Evolutionary conservation across 2,113 vertebrate species (phyloP).

Genomic region (Pterocles burchelli): DNA sequence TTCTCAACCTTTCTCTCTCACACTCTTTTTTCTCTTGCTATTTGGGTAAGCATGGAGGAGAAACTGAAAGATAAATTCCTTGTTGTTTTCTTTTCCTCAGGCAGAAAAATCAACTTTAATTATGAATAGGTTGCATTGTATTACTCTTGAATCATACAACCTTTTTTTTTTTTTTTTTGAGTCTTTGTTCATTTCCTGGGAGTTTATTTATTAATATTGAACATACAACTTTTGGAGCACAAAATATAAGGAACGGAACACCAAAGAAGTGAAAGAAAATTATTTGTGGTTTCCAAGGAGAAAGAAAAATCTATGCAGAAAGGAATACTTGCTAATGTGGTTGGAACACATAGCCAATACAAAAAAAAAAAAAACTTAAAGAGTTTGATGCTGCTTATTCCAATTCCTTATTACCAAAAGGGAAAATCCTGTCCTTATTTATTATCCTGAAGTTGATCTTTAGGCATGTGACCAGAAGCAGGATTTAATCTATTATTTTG

Average conservation of each 20-base stretch:
- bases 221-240: background rate
- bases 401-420: background rate
- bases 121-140: background rate
- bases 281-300: background rate
- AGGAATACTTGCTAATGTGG: background rate
- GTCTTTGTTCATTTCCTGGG: background rate
- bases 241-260: constrained; percentile 16
- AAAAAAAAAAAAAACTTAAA: background rate
- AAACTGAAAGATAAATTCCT: background rate
- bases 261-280: constrained; percentile 50
- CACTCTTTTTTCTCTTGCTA: background rate
- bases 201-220: background rate
- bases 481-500: background rate
- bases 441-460: background rate
- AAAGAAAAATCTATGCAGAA: background rate
- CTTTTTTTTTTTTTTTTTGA: background rate
- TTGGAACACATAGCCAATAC: background rate
- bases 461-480: background rate
- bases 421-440: background rate
- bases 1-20: background rate
- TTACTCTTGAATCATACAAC: background rate
- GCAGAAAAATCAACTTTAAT: background rate
- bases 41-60: background rate
- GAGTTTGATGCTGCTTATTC: background rate
- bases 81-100: background rate